phyloP scores from a whole-genome alignment of 2,113 vertebrate species.

The Brachypteracias leptosomus region DNA sequence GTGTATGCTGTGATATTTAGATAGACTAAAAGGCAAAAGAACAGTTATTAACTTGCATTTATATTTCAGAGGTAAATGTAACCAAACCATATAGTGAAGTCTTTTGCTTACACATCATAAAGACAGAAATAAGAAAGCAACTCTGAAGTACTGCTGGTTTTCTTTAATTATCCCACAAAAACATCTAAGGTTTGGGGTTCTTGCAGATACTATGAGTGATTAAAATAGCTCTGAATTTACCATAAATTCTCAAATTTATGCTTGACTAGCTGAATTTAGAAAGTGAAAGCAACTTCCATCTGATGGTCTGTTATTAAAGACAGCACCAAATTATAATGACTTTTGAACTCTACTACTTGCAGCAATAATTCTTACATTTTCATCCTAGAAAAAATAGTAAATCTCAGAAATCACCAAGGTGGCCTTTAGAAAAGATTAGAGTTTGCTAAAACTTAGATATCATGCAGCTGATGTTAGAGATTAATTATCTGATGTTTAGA shows the following conservation, averaged over 20 bases:
- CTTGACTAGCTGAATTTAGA: not conserved
- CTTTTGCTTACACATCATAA: not conserved
- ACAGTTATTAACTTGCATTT: not conserved
- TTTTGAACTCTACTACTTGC: not conserved
- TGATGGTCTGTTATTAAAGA: not conserved
- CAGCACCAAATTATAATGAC: not conserved
- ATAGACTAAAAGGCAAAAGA: not conserved
- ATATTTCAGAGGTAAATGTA: not conserved
- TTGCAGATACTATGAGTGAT: not conserved
- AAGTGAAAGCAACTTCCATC: not conserved
- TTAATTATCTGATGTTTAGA: not conserved
- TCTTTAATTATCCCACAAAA: not conserved
- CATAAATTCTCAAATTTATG: not conserved
- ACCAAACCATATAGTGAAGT: not conserved
- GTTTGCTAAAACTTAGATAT: not conserved
- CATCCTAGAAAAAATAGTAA: not conserved
- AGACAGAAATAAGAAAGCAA: not conserved
- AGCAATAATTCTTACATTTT: not conserved
- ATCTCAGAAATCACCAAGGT: not conserved
- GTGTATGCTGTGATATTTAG: not conserved
- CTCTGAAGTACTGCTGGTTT: not conserved
- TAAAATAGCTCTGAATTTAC: not conserved
- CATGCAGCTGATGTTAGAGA: not conserved
- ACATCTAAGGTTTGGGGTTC: not conserved
- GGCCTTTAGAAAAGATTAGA: not conserved